phyloP scores from a whole-genome alignment of 2,888 invertebrate species.

The Ypsolopha sequella region DNA sequence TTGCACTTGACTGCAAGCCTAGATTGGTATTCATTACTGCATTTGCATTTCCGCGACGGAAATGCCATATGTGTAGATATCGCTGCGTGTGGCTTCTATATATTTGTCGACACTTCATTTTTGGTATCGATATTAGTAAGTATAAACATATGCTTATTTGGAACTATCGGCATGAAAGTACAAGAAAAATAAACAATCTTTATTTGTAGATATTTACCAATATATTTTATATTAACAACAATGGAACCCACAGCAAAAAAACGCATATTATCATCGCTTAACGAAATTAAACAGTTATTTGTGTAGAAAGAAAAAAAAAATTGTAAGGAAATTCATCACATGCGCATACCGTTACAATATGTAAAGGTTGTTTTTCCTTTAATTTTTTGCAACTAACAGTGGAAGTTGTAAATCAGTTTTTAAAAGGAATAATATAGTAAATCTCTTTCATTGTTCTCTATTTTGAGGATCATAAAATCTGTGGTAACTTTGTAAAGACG shows the following conservation, averaged over 20 bases:
- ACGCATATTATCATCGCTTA: not conserved
- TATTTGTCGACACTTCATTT: conserved; percentile 44
- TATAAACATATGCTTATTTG: no score
- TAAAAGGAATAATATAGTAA: conserved; percentile 38
- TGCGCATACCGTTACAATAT: not conserved
- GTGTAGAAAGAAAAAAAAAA: no score
- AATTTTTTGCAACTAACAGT: conserved; percentile 11
- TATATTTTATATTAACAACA: not conserved
- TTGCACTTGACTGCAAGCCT: conserved; percentile 10
- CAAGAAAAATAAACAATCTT: no score
- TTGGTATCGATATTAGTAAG: conserved; percentile 30
- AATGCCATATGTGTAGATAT: conserved; percentile 28
- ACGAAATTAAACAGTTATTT: no score
- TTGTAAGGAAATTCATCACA: no score
- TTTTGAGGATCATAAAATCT: conserved; percentile 21
- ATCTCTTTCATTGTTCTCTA: conserved; percentile 29
- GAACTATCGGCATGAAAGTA: no score
- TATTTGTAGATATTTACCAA: not conserved
- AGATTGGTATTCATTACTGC: not conserved
- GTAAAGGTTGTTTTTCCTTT: not conserved
- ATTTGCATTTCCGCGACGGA: not conserved
- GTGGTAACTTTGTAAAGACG: conserved; percentile 24
- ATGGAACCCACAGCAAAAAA: not conserved
- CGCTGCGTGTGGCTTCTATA: conserved; percentile 35
- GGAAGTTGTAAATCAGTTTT: conserved; percentile 39